These are phyloP conservation scores for Picus viridis DNA, from an alignment of 2,797 vertebrate species.

Conservation along the genomic window DNA sequence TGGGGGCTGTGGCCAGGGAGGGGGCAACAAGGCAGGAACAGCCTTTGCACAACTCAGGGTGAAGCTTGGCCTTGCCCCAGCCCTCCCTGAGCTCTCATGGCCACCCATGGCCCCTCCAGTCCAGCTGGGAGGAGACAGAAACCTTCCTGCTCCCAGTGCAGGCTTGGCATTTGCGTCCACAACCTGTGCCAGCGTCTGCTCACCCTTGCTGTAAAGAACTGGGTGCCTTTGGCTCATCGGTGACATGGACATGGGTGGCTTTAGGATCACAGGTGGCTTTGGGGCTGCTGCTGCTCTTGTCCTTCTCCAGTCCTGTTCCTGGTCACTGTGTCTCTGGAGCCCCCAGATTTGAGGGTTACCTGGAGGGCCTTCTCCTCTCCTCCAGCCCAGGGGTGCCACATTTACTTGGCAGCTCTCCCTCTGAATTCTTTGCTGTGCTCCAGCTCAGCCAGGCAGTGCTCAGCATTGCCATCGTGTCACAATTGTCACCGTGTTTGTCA, in stretches of 20 bases:
- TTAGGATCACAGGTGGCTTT: background rate
- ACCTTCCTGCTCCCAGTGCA: background rate
- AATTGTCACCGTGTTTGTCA: background rate
- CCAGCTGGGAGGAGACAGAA: background rate
- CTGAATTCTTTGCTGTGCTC: background rate
- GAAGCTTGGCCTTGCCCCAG: background rate
- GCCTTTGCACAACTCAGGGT: background rate
- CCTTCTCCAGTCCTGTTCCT: background rate
- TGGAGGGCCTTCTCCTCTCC: background rate
- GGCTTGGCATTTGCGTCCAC: background rate
- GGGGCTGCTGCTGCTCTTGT: background rate
- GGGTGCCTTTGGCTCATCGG: constrained; percentile 55
- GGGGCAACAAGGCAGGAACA: rapidly evolving
- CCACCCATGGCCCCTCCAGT: background rate
- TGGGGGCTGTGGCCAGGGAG: background rate
- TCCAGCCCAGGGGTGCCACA: background rate
- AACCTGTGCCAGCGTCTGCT: too few relatives aligned
- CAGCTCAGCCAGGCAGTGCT: background rate
- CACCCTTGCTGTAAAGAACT: background rate
- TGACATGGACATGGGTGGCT: background rate
- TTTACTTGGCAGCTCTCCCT: background rate
- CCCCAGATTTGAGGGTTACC: background rate
- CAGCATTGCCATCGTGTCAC: background rate
- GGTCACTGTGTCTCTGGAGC: background rate
- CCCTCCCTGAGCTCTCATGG: background rate